Conservation (phyloP, 2,888 invertebrate genomes). For the Nymphalis urticae region DNA sequence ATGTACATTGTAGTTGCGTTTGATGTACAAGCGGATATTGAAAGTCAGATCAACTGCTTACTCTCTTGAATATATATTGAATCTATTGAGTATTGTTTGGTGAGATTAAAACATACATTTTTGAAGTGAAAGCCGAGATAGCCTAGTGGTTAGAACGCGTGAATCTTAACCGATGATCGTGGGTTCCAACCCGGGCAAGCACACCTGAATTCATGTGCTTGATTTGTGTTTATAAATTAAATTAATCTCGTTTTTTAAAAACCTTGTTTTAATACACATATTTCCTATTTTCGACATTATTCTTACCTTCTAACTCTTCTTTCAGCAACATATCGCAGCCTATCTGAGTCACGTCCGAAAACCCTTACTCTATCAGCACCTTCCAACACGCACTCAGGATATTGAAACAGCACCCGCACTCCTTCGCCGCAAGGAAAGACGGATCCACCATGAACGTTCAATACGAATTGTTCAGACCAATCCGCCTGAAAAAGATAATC, state of each 20-base stretch:
- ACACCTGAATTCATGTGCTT: no score
- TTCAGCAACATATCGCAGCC: constrained; percentile 71
- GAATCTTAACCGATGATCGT: no score
- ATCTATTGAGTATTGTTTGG: not conserved
- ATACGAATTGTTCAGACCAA: constrained; percentile 92
- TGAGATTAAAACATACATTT: no score
- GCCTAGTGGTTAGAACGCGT: no score
- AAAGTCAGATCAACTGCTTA: no score
- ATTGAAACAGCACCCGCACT: constrained; percentile 90
- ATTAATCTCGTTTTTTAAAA: no score
- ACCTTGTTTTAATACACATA: no score
- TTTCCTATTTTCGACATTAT: not conserved
- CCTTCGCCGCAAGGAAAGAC: constrained; percentile 92
- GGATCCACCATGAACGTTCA: constrained; percentile 91
- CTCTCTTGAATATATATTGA: not conserved
- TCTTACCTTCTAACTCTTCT: constrained; percentile 64
- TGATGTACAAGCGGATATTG: not conserved
- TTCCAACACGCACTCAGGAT: constrained; percentile 90
- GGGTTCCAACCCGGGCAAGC: no score
- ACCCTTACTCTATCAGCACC: constrained; percentile 89
- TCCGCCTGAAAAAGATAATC: constrained; percentile 81
- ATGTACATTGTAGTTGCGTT: not conserved
- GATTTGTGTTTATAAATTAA: no score
- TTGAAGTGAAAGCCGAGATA: no score
- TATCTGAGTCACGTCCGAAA: constrained; percentile 85